Evolutionary conservation across 2,113 vertebrate genomes (phyloP).

Genomic region (Vidua chalybeata): DNA sequence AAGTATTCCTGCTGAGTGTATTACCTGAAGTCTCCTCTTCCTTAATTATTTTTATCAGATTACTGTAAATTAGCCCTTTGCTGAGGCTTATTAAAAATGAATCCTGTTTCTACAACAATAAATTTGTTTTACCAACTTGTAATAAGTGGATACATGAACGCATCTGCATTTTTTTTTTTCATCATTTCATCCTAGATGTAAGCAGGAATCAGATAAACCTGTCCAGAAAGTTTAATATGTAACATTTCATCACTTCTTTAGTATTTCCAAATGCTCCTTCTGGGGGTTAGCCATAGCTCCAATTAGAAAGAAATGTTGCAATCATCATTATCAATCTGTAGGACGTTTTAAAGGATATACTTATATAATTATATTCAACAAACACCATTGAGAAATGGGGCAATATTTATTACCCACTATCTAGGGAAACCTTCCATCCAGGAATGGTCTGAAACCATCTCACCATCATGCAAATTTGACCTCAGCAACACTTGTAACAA

Average conservation of each 20-base stretch:
- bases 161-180: not conserved
- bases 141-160: not conserved
- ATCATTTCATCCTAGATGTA: not conserved
- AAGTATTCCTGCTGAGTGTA: not conserved
- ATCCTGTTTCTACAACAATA: not conserved
- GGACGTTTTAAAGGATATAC: not conserved
- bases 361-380: not conserved
- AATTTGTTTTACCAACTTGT: not conserved
- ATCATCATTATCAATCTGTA: not conserved
- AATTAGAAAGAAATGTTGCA: not conserved
- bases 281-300: not conserved
- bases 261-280: not conserved
- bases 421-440: not conserved
- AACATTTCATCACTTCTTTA: not conserved
- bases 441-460: not conserved
- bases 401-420: not conserved
- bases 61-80: constrained; percentile 1
- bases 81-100: not conserved
- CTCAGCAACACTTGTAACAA: not conserved
- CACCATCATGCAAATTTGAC: not conserved
- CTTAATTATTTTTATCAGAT: constrained; percentile 24
- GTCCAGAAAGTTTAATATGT: not conserved
- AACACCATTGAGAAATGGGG: not conserved
- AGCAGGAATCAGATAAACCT: not conserved
- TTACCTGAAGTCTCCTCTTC: not conserved